Conservation (phyloP, 2,888 invertebrate genomes). For the Caenorhabditis afra region DNA sequence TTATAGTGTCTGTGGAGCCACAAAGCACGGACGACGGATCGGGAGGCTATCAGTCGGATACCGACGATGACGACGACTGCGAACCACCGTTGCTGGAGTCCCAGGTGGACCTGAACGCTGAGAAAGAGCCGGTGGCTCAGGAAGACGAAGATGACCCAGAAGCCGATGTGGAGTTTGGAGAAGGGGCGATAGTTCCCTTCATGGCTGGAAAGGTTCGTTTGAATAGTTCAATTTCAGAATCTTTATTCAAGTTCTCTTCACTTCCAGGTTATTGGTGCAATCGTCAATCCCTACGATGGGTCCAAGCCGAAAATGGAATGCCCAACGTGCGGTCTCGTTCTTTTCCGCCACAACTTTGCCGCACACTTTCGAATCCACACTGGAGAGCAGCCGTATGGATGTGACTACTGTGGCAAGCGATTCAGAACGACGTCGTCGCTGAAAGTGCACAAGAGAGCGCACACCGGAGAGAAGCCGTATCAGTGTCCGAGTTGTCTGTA, state of each 20-base stretch:
- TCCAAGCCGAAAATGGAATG: slow-evolving; percentile 78
- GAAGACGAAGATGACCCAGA: slow-evolving; percentile 30
- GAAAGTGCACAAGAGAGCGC: slow-evolving; percentile 76
- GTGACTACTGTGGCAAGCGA: slow-evolving; percentile 73
- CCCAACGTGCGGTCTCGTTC: slow-evolving; percentile 77
- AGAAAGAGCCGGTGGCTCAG: slow-evolving; percentile 10
- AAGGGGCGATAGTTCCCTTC: slow-evolving; percentile 21
- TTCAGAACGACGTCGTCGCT: slow-evolving; percentile 78
- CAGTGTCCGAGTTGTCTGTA: slow-evolving; percentile 75
- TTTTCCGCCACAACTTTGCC: slow-evolving; percentile 78
- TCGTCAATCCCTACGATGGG: slow-evolving; percentile 64
- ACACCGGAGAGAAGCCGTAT: slow-evolving; percentile 80
- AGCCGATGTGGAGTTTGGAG: slow-evolving; percentile 43
- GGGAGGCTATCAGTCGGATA: slow-evolving; percentile 17
- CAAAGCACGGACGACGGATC: slow-evolving; percentile 14
- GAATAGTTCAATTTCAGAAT: no score
- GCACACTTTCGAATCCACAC: slow-evolving; percentile 80
- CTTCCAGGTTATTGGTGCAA: slow-evolving; percentile 66
- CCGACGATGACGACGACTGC: slow-evolving; percentile 24
- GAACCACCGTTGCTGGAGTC: slow-evolving; percentile 30
- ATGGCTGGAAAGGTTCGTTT: no score
- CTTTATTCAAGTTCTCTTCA: no score
- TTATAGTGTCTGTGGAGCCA: slow-evolving; percentile 54
- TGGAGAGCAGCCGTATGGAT: slow-evolving; percentile 78
- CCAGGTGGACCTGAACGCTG: slow-evolving; percentile 21